phyloP scores from a whole-genome alignment of 2,113 vertebrate genomes.

The Peucedramus taeniatus region DNA sequence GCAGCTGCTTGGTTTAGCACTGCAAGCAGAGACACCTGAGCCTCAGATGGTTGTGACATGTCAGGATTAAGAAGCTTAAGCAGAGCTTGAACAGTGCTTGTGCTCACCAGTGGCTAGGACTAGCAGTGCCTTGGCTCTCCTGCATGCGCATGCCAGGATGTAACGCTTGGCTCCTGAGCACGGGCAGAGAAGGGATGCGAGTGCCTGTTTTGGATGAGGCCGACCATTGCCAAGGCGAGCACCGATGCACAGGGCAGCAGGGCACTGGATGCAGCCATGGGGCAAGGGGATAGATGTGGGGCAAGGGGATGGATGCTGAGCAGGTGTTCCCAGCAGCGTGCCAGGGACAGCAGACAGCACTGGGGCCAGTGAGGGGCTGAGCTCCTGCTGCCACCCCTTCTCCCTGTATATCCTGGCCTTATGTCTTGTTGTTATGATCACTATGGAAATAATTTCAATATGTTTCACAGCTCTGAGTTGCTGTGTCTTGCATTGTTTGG shows the following conservation, averaged over 20 bases:
- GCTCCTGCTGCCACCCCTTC: not conserved
- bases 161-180: accelerated
- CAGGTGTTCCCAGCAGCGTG: accelerated
- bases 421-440: not conserved
- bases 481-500: not conserved
- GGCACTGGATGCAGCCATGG: accelerated
- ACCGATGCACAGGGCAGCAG: accelerated
- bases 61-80: not conserved
- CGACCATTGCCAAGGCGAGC: accelerated
- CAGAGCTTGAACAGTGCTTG: not conserved
- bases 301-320: accelerated
- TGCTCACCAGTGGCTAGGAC: accelerated
- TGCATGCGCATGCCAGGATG: accelerated
- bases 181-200: accelerated
- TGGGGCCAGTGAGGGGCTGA: accelerated
- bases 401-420: not conserved
- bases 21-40: not conserved
- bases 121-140: not conserved
- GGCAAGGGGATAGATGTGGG: not conserved
- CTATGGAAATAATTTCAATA: conserved; percentile 20
- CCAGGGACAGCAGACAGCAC: not conserved
- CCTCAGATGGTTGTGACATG: accelerated
- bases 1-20: not conserved
- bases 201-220: not conserved
- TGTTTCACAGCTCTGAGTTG: not conserved